A percentile compares a stretch with the other conserved stretches of the same genome.
phyloP scores from a whole-genome alignment of 2,113 vertebrate genomes.

The Phocoena sinus region DNA sequence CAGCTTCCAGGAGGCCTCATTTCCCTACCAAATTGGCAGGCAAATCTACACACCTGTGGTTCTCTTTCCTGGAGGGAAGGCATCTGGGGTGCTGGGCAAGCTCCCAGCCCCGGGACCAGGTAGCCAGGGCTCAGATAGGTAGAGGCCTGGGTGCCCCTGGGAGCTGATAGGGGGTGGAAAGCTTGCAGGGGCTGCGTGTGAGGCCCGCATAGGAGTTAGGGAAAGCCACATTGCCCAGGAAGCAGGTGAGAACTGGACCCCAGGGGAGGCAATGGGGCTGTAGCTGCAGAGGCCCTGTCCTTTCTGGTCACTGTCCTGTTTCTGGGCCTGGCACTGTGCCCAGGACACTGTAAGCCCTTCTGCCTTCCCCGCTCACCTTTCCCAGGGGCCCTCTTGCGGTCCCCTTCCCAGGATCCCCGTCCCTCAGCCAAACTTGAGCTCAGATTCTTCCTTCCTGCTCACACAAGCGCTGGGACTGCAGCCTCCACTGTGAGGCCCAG shows the following conservation, averaged over 20 bases:
- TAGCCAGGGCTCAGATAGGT: neutral
- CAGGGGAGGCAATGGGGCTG: too few relatives aligned
- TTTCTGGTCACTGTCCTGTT: neutral
- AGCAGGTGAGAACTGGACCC: neutral
- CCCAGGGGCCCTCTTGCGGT: neutral
- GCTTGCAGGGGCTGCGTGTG: neutral
- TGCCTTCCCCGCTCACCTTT: neutral
- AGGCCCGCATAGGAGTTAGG: neutral
- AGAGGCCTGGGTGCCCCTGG: neutral
- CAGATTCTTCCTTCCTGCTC: neutral
- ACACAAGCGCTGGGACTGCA: neutral
- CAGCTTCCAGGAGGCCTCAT: neutral
- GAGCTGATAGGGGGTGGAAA: neutral
- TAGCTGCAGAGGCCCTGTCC: neutral
- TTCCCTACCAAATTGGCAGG: slow-evolving; percentile 47
- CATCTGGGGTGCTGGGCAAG: neutral
- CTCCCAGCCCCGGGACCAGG: neutral
- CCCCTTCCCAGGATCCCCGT: neutral
- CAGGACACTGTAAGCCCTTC: neutral
- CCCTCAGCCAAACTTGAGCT: neutral
- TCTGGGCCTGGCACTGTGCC: neutral
- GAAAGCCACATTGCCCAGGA: neutral
- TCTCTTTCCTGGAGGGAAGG: neutral
- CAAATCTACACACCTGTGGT: neutral
- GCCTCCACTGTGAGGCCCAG: neutral